Percentiles rank a stretch among this genome's conserved stretches.
These are phyloP conservation scores for Danio choprae DNA, from an alignment of 2,797 vertebrate genomes.

Conservation along the genomic window DNA sequence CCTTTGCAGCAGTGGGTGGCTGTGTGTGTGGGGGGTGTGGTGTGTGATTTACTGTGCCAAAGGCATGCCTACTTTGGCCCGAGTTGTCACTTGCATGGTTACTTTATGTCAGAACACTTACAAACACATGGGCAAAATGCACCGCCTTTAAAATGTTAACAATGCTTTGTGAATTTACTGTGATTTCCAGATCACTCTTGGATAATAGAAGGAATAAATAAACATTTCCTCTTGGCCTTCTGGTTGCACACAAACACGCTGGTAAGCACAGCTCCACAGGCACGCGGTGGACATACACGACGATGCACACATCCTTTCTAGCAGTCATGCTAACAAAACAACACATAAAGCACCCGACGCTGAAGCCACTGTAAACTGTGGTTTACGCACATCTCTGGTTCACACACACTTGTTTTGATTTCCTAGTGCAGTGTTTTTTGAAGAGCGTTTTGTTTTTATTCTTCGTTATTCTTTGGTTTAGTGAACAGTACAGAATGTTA, in stretches of 20 bases:
- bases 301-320: conserved; percentile 40
- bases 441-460: no score
- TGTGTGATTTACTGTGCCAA: not conserved
- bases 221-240: conserved; percentile 71
- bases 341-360: conserved; percentile 16
- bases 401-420: conserved; percentile 19
- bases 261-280: conserved; percentile 10
- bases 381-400: not conserved
- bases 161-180: conserved; percentile 46
- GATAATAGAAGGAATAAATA: conserved; percentile 77
- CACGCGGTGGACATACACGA: not conserved
- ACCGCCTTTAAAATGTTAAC: conserved; percentile 37
- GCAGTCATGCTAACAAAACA: conserved; percentile 19
- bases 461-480: no score
- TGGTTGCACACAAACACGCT: conserved; percentile 39
- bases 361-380: not conserved
- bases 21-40: conserved; percentile 4
- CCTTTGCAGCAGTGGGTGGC: conserved; percentile 20
- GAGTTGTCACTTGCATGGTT: not conserved
- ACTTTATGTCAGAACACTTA: conserved; percentile 17
- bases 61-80: not conserved
- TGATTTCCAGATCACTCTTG: conserved; percentile 48
- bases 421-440: conserved; percentile 26
- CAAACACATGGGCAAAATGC: conserved; percentile 4
- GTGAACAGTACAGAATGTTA: no score